Evolutionary conservation across 1,140 invertebrate species (phyloP), one percentile per base, ranked within the genome.

Genomic region (Gonatopus flavifemur): DNA sequence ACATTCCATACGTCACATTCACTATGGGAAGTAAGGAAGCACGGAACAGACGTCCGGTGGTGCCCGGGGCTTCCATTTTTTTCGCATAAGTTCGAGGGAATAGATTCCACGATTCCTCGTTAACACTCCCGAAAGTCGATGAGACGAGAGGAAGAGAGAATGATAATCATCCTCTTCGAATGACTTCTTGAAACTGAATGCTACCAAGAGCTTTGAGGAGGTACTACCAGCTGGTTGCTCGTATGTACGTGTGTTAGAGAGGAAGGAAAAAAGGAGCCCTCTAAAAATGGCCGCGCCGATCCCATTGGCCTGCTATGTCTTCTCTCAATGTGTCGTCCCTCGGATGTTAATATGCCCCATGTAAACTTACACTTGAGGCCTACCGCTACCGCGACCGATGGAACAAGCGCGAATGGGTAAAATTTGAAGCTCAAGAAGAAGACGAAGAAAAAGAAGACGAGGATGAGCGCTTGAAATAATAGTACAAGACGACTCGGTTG

Each of bases 11-110:
- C 73, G 84, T 83, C 74, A 81, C 81, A 80, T 82, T 75, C 80
- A 88, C 88, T 93, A 93, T 92, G 90, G 90, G 90, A 92, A 90
- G 89, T 90, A 92, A 92, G 87, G 89, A 94, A 93, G 90, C 86
- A 94, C 88, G 90, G 89, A 88, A 88, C 86, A 85, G 79, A 81
- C 83, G 83, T 82, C 62, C 64, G 69, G 75, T 53, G 24, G 15
- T 51, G 39, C 8, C 28, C 32, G 48, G 20, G 8, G 18, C 7
- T 9, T n/a, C n/a, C 40, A 15, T 18, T 35, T 36, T 7, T 36
- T 7, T 5, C 8, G 15, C 21, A 39, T 22, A 40, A 30, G 13
- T 28, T 9, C 12, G 19, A 10, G 25, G 25, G 35, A 20, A 15
- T 18, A 15, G n/a, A 37, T 9, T 7, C n/a, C n/a, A n/a, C 33